These are phyloP conservation scores for Gorsachius goisagi DNA, from an alignment of 2,113 vertebrate species.

Conservation along the genomic window DNA sequence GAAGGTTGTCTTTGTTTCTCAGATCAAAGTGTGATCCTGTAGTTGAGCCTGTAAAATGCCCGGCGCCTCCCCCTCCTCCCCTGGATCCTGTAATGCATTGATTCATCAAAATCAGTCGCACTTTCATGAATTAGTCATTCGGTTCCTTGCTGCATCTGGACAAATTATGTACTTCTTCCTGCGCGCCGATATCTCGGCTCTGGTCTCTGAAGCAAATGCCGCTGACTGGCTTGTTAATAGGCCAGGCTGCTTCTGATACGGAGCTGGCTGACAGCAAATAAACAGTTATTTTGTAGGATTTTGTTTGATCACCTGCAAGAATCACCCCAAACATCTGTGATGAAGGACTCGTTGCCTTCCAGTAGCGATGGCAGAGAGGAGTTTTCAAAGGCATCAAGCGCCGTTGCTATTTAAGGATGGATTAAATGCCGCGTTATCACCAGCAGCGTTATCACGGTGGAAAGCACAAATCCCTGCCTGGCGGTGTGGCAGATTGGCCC, in stretches of 20 bases:
- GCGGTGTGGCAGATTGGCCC: accelerated
- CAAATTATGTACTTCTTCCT: constrained; percentile 44
- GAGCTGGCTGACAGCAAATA: constrained; percentile 17
- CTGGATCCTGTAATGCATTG: constrained; percentile 40
- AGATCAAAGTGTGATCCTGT: constrained; percentile 60
- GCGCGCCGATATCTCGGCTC: not conserved
- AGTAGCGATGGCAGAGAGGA: not conserved
- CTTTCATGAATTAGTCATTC: constrained; percentile 66
- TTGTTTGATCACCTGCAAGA: not conserved
- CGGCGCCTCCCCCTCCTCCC: constrained; percentile 3
- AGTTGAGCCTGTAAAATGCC: constrained; percentile 29
- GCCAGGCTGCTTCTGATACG: not conserved
- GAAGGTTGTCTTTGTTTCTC: constrained; percentile 54
- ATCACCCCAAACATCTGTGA: not conserved
- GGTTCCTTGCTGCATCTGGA: constrained; percentile 48
- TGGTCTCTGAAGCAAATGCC: not conserved
- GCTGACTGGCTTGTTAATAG: not conserved
- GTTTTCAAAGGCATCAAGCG: not conserved
- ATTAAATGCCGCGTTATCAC: accelerated
- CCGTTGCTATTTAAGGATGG: not conserved
- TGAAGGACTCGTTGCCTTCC: not conserved
- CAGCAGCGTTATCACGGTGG: accelerated
- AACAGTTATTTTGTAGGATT: not conserved
- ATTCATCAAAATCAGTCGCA: constrained; percentile 65
- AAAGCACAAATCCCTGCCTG: not conserved